Conservation (phyloP, 2,113 vertebrate species). For the Azemiops feae region DNA sequence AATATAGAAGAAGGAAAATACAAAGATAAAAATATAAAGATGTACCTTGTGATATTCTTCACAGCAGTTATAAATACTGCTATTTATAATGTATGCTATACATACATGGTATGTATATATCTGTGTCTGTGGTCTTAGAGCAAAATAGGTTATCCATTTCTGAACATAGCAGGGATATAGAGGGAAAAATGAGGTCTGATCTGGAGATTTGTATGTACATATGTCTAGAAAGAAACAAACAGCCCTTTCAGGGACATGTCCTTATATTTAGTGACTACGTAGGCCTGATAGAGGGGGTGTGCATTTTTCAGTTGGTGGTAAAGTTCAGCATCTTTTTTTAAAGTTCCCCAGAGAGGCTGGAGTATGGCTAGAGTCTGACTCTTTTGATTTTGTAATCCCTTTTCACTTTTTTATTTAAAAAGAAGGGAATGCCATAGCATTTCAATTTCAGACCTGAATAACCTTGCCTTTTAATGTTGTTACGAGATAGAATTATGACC, state of each 20-base stretch:
- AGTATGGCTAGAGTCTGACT: not conserved
- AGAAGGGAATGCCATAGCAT: not conserved
- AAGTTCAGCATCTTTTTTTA: not conserved
- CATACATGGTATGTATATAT: not conserved
- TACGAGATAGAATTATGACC: not conserved
- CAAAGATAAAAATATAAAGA: not conserved
- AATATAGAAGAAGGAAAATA: not conserved
- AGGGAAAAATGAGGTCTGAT: not conserved
- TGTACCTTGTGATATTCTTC: not conserved
- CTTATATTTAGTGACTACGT: conserved; percentile 23
- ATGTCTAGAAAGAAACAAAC: conserved; percentile 28
- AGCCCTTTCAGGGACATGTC: not conserved
- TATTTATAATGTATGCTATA: not conserved
- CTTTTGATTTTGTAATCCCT: not conserved
- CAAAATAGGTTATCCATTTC: not conserved
- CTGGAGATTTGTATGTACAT: conserved; percentile 3
- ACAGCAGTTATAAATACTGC: not conserved
- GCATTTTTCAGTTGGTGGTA: not conserved
- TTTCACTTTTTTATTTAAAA: not conserved
- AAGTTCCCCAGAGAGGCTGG: not conserved
- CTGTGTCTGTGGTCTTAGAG: not conserved
- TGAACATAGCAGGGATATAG: not conserved
- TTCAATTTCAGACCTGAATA: not conserved
- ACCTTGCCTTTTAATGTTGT: not conserved
- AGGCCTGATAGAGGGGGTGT: not conserved